Evolutionary conservation across 2,888 invertebrate genomes (phyloP), one percentile per base, ranked within the genome.

Genomic region (Kryphioiulus occultus): DNA sequence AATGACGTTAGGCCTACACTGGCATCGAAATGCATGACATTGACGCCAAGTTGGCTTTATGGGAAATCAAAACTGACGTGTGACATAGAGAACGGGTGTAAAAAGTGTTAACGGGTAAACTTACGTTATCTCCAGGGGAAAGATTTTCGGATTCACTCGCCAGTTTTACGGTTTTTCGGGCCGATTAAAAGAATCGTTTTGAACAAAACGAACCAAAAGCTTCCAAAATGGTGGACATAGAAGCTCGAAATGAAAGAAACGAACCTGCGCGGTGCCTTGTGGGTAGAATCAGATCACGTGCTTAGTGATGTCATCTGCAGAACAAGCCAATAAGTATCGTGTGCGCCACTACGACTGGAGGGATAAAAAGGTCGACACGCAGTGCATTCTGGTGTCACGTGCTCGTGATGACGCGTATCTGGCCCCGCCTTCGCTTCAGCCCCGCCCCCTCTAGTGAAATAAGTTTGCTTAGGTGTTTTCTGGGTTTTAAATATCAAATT

Each of bases 101-200:
- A 68, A 9, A 2, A 10, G 0, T 22, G 7, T 22, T 22, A 68
- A 5, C 22, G 59, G 15, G 3, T 22, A 22, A 12, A 78, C 78
- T 78, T 30, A 85, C 39, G 19, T 12, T 35, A 85, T 44, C 44
- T 85, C 22, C 85, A 42, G 85, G 39, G 44, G 85, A 44, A 85
- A 85, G 42, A 26, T 39, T 85, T 39, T 85, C 85, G 26, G 85
- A 42, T 19, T 85, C 85, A 39, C 42, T 85, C 85, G 85, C 85
- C 85, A 85, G 85, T 85, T 85, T 85, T 78, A 30, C 15, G 4
- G 78, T 30, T 78, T 30, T 30, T 15, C 30, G 1, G 4, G 30
- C 30, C 78, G 30, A 78, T 30, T 78, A 22, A 78, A 78, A 19
- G 9, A 1, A 30, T 78, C 15, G 10, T 30, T 78, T 78, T 78